These are phyloP conservation scores for Phalacrocorax pelagicus DNA, from an alignment of 2,113 vertebrate genomes.

Conservation along the genomic window DNA sequence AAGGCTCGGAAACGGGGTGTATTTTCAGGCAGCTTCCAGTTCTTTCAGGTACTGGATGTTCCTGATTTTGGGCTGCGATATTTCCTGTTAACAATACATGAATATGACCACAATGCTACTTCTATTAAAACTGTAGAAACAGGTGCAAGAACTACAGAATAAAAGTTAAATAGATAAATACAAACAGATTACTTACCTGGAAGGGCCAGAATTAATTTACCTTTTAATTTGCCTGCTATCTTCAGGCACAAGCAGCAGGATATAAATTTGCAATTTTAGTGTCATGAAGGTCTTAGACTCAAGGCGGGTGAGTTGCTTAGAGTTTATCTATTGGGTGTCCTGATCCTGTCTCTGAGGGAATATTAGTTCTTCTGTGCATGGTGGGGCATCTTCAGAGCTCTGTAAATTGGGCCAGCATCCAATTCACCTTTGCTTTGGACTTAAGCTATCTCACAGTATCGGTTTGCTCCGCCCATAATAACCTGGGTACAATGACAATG, in stretches of 20 bases:
- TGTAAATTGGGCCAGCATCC: background rate
- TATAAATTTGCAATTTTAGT: background rate
- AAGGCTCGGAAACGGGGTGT: background rate
- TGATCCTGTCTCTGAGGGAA: background rate
- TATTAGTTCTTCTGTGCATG: background rate
- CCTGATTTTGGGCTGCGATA: background rate
- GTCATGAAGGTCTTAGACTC: background rate
- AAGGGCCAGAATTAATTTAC: background rate
- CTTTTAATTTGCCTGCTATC: background rate
- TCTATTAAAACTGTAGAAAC: background rate
- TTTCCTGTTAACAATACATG: background rate
- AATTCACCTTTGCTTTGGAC: background rate
- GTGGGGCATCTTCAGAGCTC: background rate
- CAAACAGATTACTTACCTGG: constrained; percentile 15
- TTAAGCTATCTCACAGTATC: background rate
- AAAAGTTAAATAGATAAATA: background rate
- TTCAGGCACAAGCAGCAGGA: background rate
- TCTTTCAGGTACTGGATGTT: background rate
- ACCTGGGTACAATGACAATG: background rate
- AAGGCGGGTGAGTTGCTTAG: background rate
- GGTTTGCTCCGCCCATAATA: background rate
- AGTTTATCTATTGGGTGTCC: background rate
- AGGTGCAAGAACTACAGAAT: background rate
- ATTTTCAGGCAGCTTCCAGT: constrained; percentile 14
- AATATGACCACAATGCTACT: background rate